These are phyloP conservation scores for Solenopsis invicta DNA, from an alignment of 1,140 invertebrate genomes.

Conservation along the genomic window DNA sequence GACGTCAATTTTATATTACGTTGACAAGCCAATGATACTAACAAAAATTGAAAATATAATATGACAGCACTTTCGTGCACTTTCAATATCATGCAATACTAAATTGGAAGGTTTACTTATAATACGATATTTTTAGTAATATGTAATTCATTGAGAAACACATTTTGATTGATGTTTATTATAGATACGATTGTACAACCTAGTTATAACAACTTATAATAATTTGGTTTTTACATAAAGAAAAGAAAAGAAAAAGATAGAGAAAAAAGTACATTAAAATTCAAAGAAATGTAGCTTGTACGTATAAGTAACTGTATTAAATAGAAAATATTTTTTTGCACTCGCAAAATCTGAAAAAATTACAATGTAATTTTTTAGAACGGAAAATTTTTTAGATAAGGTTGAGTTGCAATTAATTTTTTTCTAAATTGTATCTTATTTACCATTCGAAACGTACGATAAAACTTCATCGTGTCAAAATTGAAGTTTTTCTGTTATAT, in stretches of 20 bases:
- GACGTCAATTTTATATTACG: slow-evolving; percentile 30
- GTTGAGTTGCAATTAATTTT: background rate
- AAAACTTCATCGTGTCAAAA: background rate
- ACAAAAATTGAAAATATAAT: slow-evolving; percentile 48
- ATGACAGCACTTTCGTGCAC: slow-evolving; percentile 24
- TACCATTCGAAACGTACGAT: background rate
- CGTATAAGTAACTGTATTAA: background rate
- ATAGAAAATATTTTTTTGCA: background rate
- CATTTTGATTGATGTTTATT: background rate
- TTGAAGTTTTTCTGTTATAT: background rate
- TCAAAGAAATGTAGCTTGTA: background rate
- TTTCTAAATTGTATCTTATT: background rate
- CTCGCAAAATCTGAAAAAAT: background rate
- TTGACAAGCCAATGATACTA: slow-evolving; percentile 34
- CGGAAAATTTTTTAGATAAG: too few species aligned
- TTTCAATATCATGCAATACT: slow-evolving; percentile 44
- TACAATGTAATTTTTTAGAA: background rate
- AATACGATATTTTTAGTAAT: background rate
- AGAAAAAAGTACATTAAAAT: slow-evolving; percentile 3
- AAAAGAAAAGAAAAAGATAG: background rate
- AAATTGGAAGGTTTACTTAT: slow-evolving; percentile 35
- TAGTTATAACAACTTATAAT: background rate
- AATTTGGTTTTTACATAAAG: background rate
- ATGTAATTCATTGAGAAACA: background rate
- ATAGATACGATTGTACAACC: background rate